Evolutionary conservation across 2,888 invertebrate species (phyloP), one percentile per base, ranked within the genome.

Genomic region (Brenthis daphne): DNA sequence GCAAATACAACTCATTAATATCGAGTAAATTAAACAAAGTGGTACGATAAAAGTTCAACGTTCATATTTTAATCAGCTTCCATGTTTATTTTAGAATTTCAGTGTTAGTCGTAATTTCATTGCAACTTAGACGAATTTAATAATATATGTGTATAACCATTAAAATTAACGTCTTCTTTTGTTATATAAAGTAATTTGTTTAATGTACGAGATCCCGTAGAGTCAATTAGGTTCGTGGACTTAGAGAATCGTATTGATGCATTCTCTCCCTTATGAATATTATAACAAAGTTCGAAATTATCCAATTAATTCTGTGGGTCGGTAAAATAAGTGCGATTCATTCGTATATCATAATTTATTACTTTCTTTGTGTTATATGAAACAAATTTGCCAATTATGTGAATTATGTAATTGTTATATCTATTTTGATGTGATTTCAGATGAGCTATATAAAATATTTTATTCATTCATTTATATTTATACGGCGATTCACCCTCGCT

Each of bases 301-400:
- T 70, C 64, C 69, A 69, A 73, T 69, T 74, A 68, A 73, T 73
- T 70, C 64, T 64, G 68, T 33, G 68, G 66, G 54, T 33, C 48
- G 58, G 64, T 64, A 60, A 57, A 69, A 71, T 67, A 72, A 70
- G 57, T 60, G 60, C 53, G 63, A 64, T 72, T 72, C 60, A 65
- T 69, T 66, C 33, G 66, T 70, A 51, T 51, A 63, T 63, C 57
- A 58, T 43, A 55, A 65, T 68, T 60, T 54, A 48, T 68, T 71
- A 63, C 65, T 68, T 67, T 56, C 53, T 48, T 68, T 58, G 48
- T 63, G 37, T 47, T 54, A 53, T 58, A 55, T 57, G 63, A 65
- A 55, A 37, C 37, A 11, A 11, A 8, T 11, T 43, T 43, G 37
- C 37, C 37, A 29, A 29, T 29, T 29, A 29, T 29, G 29, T 29